Conservation (phyloP, 2,888 invertebrate genomes). For the Sialis lutaria region DNA sequence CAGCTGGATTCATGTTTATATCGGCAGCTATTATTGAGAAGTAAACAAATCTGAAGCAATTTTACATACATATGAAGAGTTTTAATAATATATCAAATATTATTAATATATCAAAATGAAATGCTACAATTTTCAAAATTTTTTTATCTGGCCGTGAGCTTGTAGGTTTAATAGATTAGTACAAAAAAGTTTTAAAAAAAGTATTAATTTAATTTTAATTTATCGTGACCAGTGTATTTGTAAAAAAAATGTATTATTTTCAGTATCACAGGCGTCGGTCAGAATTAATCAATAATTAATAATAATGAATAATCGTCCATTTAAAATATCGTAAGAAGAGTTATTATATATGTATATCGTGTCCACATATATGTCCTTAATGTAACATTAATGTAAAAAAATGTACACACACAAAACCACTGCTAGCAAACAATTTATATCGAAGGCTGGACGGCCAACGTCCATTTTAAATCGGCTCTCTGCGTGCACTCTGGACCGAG, state of each 20-base stretch:
- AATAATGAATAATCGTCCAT: background rate
- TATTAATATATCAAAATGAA: background rate
- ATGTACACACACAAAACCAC: background rate
- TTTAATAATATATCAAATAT: background rate
- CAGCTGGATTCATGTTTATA: no score
- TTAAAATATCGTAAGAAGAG: background rate
- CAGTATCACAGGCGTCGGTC: background rate
- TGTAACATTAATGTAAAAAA: slow-evolving; percentile 1
- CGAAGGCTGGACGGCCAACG: no score
- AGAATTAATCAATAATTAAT: background rate
- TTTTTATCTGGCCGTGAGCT: no score
- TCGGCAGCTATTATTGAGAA: background rate
- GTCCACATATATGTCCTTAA: slow-evolving; percentile 1
- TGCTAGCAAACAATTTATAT: background rate
- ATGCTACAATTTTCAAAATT: background rate
- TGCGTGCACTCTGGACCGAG: no score
- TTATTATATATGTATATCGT: background rate
- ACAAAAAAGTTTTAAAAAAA: no score
- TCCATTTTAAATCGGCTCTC: no score
- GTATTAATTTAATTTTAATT: background rate
- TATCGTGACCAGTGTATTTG: background rate
- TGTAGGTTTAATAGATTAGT: no score
- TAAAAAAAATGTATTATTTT: background rate
- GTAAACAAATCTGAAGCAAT: background rate
- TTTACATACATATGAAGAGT: background rate